Conservation (phyloP, 2,888 invertebrate species). For the Drosophila glabriapex region DNA sequence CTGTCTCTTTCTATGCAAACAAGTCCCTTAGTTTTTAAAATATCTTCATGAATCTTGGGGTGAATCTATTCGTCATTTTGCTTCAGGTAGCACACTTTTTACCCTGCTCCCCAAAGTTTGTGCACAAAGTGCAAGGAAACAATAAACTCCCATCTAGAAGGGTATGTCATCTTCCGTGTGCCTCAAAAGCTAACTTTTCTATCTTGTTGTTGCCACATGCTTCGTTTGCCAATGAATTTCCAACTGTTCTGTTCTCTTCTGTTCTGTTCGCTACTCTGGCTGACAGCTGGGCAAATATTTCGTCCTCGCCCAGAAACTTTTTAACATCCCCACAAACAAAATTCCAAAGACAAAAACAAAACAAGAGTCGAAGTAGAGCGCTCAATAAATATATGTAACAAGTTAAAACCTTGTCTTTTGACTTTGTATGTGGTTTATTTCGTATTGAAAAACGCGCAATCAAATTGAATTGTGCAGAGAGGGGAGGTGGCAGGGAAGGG, state of each 20-base stretch:
- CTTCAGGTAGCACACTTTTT: background rate
- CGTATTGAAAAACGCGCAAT: conserved; percentile 43
- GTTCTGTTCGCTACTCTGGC: background rate
- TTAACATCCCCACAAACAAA: conserved; percentile 42
- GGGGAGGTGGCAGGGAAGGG: background rate
- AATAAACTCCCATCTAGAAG: background rate
- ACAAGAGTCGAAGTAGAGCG: conserved; percentile 24
- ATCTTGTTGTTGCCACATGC: conserved; percentile 27
- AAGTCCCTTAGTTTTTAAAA: background rate
- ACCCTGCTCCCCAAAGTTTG: background rate
- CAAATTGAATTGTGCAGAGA: conserved; percentile 2
- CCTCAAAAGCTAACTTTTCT: background rate
- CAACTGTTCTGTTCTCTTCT: too few relatives aligned
- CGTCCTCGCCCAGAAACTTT: conserved; percentile 21
- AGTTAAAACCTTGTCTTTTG: conserved; percentile 35
- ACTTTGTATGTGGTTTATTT: conserved; percentile 33
- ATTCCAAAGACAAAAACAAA: conserved; percentile 7
- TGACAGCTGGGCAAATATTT: conserved; percentile 61
- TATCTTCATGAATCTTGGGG: background rate
- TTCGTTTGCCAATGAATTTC: conserved; percentile 61
- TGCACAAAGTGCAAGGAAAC: background rate
- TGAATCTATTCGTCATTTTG: background rate
- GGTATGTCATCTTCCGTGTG: background rate
- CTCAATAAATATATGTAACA: conserved; percentile 47
- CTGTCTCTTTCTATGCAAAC: background rate